A percentile compares a stretch with the other conserved stretches of the same genome.
phyloP scores from a whole-genome alignment of 2,888 invertebrate genomes.

The Sipha maydis region DNA sequence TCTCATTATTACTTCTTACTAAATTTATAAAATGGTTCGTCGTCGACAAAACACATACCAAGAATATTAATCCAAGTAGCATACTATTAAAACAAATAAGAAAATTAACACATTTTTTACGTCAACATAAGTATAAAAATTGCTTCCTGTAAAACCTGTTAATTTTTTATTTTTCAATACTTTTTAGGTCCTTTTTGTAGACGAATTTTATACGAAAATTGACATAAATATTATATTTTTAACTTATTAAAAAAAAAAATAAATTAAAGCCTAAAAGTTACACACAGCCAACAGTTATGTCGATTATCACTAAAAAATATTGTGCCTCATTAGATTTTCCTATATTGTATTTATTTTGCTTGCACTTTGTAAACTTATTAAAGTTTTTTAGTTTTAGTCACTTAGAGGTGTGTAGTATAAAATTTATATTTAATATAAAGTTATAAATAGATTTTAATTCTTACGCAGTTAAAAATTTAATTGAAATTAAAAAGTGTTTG shows the following conservation, averaged over 20 bases:
- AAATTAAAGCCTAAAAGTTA: too few species aligned
- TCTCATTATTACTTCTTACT: neutral
- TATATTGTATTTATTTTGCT: neutral
- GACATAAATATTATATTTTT: too few species aligned
- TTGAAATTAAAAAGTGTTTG: too few species aligned
- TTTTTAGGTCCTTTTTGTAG: neutral
- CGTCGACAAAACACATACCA: conserved; percentile 28
- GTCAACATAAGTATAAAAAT: neutral
- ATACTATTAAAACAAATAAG: neutral
- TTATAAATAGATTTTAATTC: too few species aligned
- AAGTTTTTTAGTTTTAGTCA: neutral
- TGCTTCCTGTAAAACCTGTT: neutral
- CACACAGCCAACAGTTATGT: too few species aligned
- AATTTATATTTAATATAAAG: too few species aligned
- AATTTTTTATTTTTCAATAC: neutral
- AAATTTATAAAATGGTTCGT: conserved; percentile 2
- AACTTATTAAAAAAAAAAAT: too few species aligned
- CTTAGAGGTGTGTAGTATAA: too few species aligned
- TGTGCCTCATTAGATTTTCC: neutral
- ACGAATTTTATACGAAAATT: neutral
- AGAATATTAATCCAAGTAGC: neutral
- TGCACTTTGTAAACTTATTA: neutral
- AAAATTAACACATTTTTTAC: neutral
- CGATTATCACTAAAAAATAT: neutral
- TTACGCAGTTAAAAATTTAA: too few species aligned